Evolutionary conservation across 2,888 invertebrate genomes (phyloP), one percentile per base, ranked within the genome.

Genomic region (Hydraecia micacea): DNA sequence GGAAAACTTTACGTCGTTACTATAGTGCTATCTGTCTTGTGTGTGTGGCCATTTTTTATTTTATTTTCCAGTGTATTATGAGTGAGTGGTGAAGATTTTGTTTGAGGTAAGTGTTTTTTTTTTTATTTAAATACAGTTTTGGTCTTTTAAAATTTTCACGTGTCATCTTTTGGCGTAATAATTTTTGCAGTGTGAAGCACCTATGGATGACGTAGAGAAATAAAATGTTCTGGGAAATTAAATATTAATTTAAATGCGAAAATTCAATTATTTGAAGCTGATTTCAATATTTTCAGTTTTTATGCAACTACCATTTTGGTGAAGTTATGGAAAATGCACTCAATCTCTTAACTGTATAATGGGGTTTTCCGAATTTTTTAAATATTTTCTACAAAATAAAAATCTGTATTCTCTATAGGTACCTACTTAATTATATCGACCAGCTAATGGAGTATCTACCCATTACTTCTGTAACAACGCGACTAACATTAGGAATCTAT

Each of bases 1-100:
- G 96, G 82, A 95, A 96, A 97, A 96, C 93, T 96, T 97, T 96
- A 92, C 93, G 94, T 87, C 77, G 70, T 80, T 58, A 80, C 82
- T 81, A 83, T 80, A 79, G 82, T 86, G 82, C 76, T 72, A 79
- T 63, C 18, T 81, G 25, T 74, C 70, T 77, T 75, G 86, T 85
- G 87, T 88, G 85, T 89, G 91, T 81, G 87, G 55, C 77, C 66
- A 75, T 79, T 89, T 86, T 88, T 86, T 52, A 82, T 75, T 84
- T 87, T 73, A 73, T 76, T 89, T 90, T 86, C 49, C 42, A 77
- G 86, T 86, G 84, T 86, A 6, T 80, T 89, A 70, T 88, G 83
- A 79, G 80, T 85, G 77, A 28, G 77, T 86, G 60, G 80, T 87
- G 86, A 88, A 86, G 80, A 78, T 72, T 80, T 81, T 75, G 36